Conservation (phyloP, 2,113 vertebrate genomes). For the Laterallus jamaicensis region DNA sequence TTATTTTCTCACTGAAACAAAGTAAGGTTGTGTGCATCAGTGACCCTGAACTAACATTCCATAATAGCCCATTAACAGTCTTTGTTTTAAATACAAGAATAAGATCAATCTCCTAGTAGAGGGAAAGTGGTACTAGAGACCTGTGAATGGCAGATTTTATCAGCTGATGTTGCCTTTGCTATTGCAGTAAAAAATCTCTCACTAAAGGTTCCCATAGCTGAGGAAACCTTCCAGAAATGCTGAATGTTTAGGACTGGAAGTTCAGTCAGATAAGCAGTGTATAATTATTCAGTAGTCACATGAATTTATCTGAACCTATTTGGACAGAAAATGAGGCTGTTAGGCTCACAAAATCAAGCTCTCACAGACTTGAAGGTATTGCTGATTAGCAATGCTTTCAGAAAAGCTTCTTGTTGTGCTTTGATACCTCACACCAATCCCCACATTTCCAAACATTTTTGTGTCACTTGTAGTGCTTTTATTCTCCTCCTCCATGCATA, state of each 20-base stretch:
- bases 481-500: neutral
- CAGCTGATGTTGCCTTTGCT: neutral
- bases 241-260: conserved; percentile 17
- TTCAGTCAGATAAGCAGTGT: conserved; percentile 25
- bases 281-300: conserved; percentile 15
- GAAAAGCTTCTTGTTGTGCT: neutral
- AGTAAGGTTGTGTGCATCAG: neutral
- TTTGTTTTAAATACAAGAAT: neutral
- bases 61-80: neutral
- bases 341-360: conserved; percentile 10
- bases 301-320: conserved; percentile 10
- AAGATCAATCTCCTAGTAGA: neutral
- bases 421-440: neutral
- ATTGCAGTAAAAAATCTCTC: conserved; percentile 18
- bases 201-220: conserved; percentile 12
- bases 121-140: neutral
- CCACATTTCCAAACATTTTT: neutral
- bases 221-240: conserved; percentile 26
- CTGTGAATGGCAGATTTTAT: conserved; percentile 31
- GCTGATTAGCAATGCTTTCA: neutral
- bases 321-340: conserved; percentile 5
- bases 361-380: neutral
- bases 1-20: neutral
- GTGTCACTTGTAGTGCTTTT: neutral
- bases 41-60: neutral